Evolutionary conservation across 1,140 invertebrate species (phyloP), one percentile per base, ranked within the genome.

Genomic region (Triops longicaudatus): DNA sequence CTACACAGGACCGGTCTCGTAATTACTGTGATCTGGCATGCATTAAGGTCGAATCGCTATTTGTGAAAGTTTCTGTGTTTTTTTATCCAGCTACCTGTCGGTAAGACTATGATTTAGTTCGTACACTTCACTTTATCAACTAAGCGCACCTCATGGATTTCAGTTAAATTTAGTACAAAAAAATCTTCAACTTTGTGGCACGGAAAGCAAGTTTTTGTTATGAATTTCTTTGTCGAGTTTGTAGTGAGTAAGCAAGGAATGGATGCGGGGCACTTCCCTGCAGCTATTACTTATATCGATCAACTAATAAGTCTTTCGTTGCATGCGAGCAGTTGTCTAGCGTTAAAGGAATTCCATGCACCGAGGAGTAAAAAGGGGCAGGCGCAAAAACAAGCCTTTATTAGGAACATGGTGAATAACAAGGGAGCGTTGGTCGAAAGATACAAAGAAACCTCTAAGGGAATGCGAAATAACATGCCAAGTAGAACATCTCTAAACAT

Each of bases 231-330:
- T 63, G 50, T 63, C 22, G 14, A 9, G 50, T 63, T 63, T 22
- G 17, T 22, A 17, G 50, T 63, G 50, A 63, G 22, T 63, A 63
- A 63, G 50, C 17, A 63, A n/a, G 50, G 50, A 22, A 22, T 63
- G 50, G 7, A 63, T 63, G 50, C 17, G 17, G 50, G 50, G 50
- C 50, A 63, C 22, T 63, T 63, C 50, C 50, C 50, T 63, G 10
- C 17, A 14, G 50, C 50, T 22, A 63, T 63, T 63, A 63, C 50
- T 63, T 63, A 63, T 63, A 63, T 63, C 50, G 50, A 63, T 63
- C 50, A 63, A 63, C 10, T 63, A 63, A 63, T 63, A 63, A 63
- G 50, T 63, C 50, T 63, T 17, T 63, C 50, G 50, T 37, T 63
- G 50, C 50, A 63, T 63, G 50, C 50, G 17, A 63, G 50, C 50